Evolutionary conservation across 2,888 invertebrate genomes (phyloP), one percentile per base, ranked within the genome.

Genomic region (Cacoxenus indagator): DNA sequence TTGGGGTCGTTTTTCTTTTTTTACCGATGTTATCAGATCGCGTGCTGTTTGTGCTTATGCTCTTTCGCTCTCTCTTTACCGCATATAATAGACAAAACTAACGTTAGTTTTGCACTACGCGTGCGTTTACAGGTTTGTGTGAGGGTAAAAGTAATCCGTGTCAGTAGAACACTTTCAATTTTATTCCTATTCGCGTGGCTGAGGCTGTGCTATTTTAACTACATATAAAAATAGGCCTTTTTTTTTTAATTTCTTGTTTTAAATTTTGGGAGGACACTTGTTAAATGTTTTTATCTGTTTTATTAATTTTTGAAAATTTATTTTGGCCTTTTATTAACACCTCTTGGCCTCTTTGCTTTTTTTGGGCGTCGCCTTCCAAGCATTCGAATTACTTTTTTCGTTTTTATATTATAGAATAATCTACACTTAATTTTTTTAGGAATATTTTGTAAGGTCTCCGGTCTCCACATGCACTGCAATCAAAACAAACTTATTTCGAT

Each of bases 111-210:
- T 48, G 48, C 82, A 76, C 75, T 78, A 70, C 67, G 54, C 69
- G 24, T 31, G 19, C 69, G 67, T 61, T 51, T 51, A 51, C 51
- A 29, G 67, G 65, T 65, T 14, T 64, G 67, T 31, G 17, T 14
- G 61, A 70, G 76, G 77, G 70, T 78, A 51, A 75, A 81, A 82
- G 77, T 80, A 85, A 86, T 86, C 82, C 81, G 78, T 85, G 85
- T 86, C 84, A 85, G 85, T 85, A 80, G 86, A 86, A 76, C 85
- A 85, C 85, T 85, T 83, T 86, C 84, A 77, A 73, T 86, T 85
- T 85, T 75, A 62, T 71, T 61, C 51, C 48, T 4, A 61, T 17
- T 62, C 43, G 61, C 57, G 29, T 24, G 61, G 29, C 24, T 29
- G 29, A 14, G 61, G 29, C 24, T 26, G 46, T 17, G 46, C 57